Evolutionary conservation across 2,888 invertebrate species (phyloP).

Genomic region (Athalia circularis): DNA sequence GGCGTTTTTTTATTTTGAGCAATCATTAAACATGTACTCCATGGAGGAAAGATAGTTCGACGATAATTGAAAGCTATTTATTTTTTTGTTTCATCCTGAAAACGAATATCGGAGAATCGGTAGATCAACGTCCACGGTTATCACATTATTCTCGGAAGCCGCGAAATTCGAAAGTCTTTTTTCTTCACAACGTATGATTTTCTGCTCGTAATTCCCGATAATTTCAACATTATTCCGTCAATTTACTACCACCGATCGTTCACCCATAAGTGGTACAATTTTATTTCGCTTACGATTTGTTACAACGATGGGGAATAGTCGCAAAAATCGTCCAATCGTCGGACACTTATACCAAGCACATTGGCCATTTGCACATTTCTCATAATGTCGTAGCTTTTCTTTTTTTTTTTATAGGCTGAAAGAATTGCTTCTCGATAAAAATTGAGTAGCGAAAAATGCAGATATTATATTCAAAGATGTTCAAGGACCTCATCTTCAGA

Average conservation of each 20-base stretch:
- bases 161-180: constrained; percentile 2
- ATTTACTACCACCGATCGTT: constrained; percentile 19
- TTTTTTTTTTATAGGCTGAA: too few relatives aligned
- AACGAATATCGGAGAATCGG: background rate
- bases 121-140: constrained; percentile 1
- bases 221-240: constrained; percentile 13
- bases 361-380: too few relatives aligned
- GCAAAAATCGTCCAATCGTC: background rate
- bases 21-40: too few relatives aligned
- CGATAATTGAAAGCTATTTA: too few relatives aligned
- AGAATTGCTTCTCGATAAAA: too few relatives aligned
- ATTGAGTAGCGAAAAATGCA: too few relatives aligned
- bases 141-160: background rate
- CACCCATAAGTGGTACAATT: constrained; percentile 18
- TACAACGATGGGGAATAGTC: background rate
- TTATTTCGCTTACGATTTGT: constrained; percentile 3
- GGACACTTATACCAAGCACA: background rate
- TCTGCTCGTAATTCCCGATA: background rate
- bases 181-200: constrained; percentile 13
- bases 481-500: too few relatives aligned
- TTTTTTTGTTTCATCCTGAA: too few relatives aligned
- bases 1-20: too few relatives aligned
- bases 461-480: too few relatives aligned
- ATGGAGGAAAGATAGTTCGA: too few relatives aligned
- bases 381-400: too few relatives aligned